phyloP scores from a whole-genome alignment of 2,113 vertebrate species.

The Macrotis lagotis region DNA sequence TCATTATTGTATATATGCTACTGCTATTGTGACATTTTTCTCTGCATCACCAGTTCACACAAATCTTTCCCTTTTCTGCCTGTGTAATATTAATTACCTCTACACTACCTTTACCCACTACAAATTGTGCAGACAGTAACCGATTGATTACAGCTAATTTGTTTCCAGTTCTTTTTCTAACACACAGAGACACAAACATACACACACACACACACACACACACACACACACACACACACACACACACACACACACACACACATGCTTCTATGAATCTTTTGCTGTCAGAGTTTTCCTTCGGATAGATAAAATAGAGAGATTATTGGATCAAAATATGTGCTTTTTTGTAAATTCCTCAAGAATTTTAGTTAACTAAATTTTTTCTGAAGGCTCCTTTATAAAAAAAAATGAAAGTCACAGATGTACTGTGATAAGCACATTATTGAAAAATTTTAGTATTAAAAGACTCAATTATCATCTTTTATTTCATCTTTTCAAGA shows the following conservation, averaged over 20 bases:
- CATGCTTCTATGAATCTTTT: neutral
- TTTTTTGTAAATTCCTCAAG: neutral
- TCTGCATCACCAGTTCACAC: neutral
- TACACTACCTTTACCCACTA: neutral
- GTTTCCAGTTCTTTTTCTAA: neutral
- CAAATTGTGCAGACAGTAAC: neutral
- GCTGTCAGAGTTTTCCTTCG: neutral
- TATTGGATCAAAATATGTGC: neutral
- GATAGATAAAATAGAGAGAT: neutral
- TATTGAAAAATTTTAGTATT: constrained; percentile 11
- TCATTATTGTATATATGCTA: neutral
- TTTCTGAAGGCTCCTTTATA: constrained; percentile 32
- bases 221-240: too few relatives aligned
- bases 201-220: too few relatives aligned
- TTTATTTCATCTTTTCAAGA: constrained; percentile 29
- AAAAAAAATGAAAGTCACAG: neutral
- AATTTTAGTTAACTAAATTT: constrained; percentile 3
- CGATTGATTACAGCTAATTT: neutral
- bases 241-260: too few relatives aligned
- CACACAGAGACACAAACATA: too few relatives aligned
- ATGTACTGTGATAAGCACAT: neutral
- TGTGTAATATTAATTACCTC: neutral
- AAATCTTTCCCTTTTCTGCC: neutral
- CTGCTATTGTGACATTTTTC: neutral
- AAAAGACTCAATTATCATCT: neutral